Evolutionary conservation across 2,888 invertebrate genomes (phyloP).

Genomic region (Ophion costatus): DNA sequence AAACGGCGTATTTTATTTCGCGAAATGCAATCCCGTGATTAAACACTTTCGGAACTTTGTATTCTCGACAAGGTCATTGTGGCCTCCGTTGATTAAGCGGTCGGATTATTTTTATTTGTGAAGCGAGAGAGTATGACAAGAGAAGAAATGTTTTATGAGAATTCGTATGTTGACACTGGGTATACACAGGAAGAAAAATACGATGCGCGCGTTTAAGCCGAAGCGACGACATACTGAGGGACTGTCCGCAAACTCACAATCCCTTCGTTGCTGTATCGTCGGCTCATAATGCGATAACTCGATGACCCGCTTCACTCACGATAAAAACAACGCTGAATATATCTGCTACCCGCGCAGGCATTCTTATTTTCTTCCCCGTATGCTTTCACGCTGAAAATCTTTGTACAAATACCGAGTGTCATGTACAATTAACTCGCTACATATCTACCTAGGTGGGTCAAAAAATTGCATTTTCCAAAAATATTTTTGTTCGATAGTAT

Average conservation of each 20-base stretch:
- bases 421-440: background rate
- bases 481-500: no score
- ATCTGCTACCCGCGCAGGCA: background rate
- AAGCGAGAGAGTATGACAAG: background rate
- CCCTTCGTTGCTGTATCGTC: constrained; percentile 35
- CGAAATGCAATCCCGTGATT: background rate
- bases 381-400: constrained; percentile 19
- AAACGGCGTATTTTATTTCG: background rate
- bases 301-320: constrained; percentile 69
- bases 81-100: constrained; percentile 3
- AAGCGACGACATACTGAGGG: constrained; percentile 50
- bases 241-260: constrained; percentile 24
- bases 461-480: no score
- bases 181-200: background rate
- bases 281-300: constrained; percentile 70
- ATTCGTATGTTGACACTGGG: background rate
- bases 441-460: no score
- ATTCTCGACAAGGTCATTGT: background rate
- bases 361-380: constrained; percentile 9
- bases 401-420: background rate
- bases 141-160: background rate
- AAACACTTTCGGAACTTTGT: background rate
- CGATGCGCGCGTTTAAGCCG: constrained; percentile 5
- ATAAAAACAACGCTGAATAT: constrained; percentile 48
- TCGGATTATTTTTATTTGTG: background rate